Percentiles rank a stretch among this genome's conserved stretches.
These are phyloP conservation scores for Pristis pectinata DNA, from an alignment of 2,797 vertebrate species.

Conservation along the genomic window DNA sequence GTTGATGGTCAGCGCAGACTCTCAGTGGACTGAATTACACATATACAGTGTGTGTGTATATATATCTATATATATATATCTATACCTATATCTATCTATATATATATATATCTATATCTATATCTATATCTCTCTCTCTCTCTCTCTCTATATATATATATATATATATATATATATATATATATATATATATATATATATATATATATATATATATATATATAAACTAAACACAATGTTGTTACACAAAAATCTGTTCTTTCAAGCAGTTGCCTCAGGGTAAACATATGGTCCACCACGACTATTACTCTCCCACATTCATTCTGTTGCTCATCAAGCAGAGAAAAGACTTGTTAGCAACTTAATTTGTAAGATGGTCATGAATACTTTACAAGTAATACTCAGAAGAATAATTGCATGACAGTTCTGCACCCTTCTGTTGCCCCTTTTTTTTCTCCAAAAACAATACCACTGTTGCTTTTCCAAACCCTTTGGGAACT, in stretches of 20 bases:
- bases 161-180: no score
- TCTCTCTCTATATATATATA: no score
- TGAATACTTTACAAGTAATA: not conserved
- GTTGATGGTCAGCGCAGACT: no score
- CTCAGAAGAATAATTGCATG: constrained; percentile 5
- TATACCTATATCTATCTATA: no score
- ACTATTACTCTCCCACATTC: not conserved
- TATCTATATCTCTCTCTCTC: no score
- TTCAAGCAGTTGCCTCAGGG: constrained; percentile 7
- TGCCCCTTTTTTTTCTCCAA: not conserved
- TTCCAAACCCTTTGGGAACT: not conserved
- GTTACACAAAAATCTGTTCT: not conserved
- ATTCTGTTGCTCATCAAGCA: not conserved
- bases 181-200: no score
- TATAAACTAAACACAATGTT: not conserved
- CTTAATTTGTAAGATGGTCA: not conserved
- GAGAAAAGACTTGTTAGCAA: not conserved
- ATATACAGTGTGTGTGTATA: no score
- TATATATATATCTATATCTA: no score
- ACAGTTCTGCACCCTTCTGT: not conserved
- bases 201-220: no score
- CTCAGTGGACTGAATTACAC: no score
- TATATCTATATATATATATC: no score
- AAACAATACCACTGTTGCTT: no score
- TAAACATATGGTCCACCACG: not conserved